Conservation (phyloP, 2,888 invertebrate genomes). For the Odontomyia ornata region DNA sequence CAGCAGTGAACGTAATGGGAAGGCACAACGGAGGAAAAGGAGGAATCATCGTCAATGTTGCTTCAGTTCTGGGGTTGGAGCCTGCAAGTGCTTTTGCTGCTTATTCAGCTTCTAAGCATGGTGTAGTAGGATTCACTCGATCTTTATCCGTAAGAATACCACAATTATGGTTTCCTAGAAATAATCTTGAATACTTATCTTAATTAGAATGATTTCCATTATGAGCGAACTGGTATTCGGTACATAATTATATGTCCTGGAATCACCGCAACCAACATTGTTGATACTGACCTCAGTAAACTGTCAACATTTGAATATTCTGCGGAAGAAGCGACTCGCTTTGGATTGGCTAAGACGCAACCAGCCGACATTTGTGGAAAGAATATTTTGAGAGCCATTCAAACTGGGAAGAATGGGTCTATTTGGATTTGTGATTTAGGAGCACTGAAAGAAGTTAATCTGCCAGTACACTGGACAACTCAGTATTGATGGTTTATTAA, state of each 20-base stretch:
- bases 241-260: slow-evolving; percentile 62
- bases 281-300: background rate
- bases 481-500: no score
- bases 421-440: slow-evolving; percentile 60
- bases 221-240: slow-evolving; percentile 59
- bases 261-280: slow-evolving; percentile 56
- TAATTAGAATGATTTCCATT: slow-evolving; percentile 60
- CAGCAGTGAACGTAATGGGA: slow-evolving; percentile 58
- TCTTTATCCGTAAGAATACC: slow-evolving; percentile 60
- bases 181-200: no score
- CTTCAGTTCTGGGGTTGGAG: slow-evolving; percentile 63
- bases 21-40: slow-evolving; percentile 62
- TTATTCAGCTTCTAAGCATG: slow-evolving; percentile 64
- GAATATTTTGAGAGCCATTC: slow-evolving; percentile 58
- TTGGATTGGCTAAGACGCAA: slow-evolving; percentile 5
- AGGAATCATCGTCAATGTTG: slow-evolving; percentile 63
- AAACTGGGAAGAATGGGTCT: slow-evolving; percentile 57
- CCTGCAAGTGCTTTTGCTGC: slow-evolving; percentile 61
- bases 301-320: slow-evolving; percentile 6
- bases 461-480: background rate
- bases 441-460: slow-evolving; percentile 54
- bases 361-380: slow-evolving; percentile 1
- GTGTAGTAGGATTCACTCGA: slow-evolving; percentile 64
- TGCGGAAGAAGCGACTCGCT: background rate
- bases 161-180: background rate